Percentiles rank a stretch among this genome's conserved stretches.
Evolutionary conservation across 2,888 invertebrate genomes (phyloP).

Genomic region (Diarsia mendica): DNA sequence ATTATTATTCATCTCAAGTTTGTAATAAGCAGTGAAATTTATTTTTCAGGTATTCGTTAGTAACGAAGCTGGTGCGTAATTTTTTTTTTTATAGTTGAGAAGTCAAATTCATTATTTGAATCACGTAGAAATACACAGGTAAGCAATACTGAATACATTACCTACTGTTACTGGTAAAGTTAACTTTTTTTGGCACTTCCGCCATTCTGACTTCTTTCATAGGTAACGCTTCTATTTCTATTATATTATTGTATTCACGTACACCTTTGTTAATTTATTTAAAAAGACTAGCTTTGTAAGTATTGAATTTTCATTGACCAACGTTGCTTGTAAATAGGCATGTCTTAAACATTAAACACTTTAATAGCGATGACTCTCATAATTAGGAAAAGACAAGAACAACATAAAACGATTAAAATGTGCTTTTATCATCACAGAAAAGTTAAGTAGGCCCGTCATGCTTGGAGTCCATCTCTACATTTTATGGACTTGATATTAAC

Average conservation of each 20-base stretch:
- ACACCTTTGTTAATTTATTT: constrained; percentile 6
- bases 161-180: constrained; percentile 60
- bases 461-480: constrained; percentile 70
- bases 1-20: not conserved
- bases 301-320: constrained; percentile 15
- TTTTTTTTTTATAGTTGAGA: not conserved
- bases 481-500: constrained; percentile 83
- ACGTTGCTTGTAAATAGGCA: constrained; percentile 13
- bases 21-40: not conserved
- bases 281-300: constrained; percentile 28
- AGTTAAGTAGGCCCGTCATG: constrained; percentile 64
- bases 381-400: constrained; percentile 28
- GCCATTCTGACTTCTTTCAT: constrained; percentile 60
- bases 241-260: constrained; percentile 32
- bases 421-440: constrained; percentile 49
- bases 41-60: constrained; percentile 6
- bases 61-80: not conserved
- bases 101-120: constrained; percentile 26
- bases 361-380: not conserved
- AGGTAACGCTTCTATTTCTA: constrained; percentile 16
- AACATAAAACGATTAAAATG: constrained; percentile 53
- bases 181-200: constrained; percentile 70
- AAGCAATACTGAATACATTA: constrained; percentile 47
- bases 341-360: constrained; percentile 6
- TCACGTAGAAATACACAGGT: constrained; percentile 61